phyloP scores from a whole-genome alignment of 64 coral and sea anemone genomes.

The Montipora capricornis region DNA sequence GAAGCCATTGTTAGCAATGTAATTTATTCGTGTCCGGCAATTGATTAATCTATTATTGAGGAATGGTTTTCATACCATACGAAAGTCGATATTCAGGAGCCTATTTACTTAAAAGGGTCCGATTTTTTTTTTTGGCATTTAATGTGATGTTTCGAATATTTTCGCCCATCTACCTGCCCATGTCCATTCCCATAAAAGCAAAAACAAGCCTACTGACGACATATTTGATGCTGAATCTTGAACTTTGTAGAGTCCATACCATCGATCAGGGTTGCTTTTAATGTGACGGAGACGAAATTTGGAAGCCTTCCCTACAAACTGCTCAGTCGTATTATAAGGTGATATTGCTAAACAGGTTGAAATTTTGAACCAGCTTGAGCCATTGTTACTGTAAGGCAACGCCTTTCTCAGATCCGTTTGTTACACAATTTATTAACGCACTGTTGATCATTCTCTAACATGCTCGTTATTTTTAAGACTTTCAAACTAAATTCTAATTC shows the following conservation, averaged over 20 bases:
- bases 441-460: neutral
- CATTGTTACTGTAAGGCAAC: neutral
- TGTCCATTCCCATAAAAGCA: too few species aligned
- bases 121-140: neutral
- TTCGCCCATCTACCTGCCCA: neutral
- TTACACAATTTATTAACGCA: constrained; percentile 16
- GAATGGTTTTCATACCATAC: neutral
- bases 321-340: neutral
- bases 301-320: neutral
- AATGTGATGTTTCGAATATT: neutral
- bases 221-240: too few species aligned
- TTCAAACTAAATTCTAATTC: neutral
- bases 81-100: neutral
- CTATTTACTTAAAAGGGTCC: neutral
- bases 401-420: neutral
- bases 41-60: constrained; percentile 14
- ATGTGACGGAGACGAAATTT: neutral
- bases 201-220: too few species aligned
- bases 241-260: too few species aligned
- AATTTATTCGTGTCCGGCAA: constrained; percentile 25
- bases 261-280: too few species aligned
- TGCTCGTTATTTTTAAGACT: neutral
- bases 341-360: neutral
- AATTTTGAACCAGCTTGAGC: neutral
- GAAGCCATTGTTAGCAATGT: constrained; percentile 28